Percentiles rank a stretch among this genome's conserved stretches.
Conservation (phyloP, 2,888 invertebrate species). For the Ochlodes sylvanus region DNA sequence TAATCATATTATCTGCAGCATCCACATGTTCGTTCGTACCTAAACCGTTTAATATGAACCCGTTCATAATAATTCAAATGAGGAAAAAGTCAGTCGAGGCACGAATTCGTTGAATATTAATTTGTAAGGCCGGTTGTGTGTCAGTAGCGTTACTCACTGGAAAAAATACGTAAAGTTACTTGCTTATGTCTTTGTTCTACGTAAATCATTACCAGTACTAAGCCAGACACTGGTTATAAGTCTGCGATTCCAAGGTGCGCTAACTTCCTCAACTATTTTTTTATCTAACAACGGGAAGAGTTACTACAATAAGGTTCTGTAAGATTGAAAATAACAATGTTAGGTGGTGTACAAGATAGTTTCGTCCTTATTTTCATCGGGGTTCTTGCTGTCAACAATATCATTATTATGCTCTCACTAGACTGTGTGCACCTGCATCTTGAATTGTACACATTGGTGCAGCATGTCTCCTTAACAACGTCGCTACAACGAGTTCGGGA, state of each 20-base stretch:
- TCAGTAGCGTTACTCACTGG: slow-evolving; percentile 1
- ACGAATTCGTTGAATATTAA: slow-evolving; percentile 25
- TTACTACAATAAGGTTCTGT: too few relatives aligned
- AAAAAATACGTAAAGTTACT: slow-evolving; percentile 6
- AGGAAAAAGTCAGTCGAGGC: slow-evolving; percentile 38
- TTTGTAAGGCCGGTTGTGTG: slow-evolving; percentile 18
- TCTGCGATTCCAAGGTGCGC: not conserved
- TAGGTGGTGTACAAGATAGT: too few relatives aligned
- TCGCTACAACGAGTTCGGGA: too few relatives aligned
- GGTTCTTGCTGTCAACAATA: too few relatives aligned
- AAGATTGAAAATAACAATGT: too few relatives aligned
- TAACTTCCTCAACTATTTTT: too few relatives aligned
- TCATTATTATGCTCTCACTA: too few relatives aligned
- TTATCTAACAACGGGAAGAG: too few relatives aligned
- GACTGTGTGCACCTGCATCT: too few relatives aligned
- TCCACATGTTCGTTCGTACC: slow-evolving; percentile 15
- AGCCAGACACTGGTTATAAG: not conserved
- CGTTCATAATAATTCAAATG: slow-evolving; percentile 38
- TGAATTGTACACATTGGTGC: too few relatives aligned
- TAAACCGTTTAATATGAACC: slow-evolving; percentile 29
- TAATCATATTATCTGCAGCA: slow-evolving; percentile 25
- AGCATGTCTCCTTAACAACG: too few relatives aligned
- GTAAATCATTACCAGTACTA: not conserved
- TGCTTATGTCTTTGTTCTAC: not conserved
- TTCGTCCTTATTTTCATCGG: too few relatives aligned